phyloP scores from a whole-genome alignment of 2,113 vertebrate species.

The Paramisgurnus dabryanus region DNA sequence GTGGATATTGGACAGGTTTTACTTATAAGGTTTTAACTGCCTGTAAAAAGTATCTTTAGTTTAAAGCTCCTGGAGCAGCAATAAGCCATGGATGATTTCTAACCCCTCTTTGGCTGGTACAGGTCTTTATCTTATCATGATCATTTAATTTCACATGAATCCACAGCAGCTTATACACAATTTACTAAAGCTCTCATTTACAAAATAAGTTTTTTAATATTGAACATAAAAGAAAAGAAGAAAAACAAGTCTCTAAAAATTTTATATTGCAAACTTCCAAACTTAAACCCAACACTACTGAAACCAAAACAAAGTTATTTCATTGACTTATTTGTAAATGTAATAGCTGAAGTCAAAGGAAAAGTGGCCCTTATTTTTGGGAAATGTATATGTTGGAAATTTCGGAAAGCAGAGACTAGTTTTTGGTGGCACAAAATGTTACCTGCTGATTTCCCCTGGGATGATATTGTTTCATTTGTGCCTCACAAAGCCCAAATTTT shows the following conservation, averaged over 20 bases:
- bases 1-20: constrained; percentile 32
- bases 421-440: no score
- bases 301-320: no score
- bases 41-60: constrained; percentile 32
- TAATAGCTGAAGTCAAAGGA: no score
- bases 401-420: no score
- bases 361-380: no score
- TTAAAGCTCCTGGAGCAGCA: constrained; percentile 34
- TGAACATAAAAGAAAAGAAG: constrained; percentile 32
- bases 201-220: constrained; percentile 51
- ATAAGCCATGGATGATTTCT: constrained; percentile 50
- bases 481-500: constrained; percentile 51
- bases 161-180: constrained; percentile 38
- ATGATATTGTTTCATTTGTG: constrained; percentile 27
- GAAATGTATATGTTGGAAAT: no score
- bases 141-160: constrained; percentile 57
- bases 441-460: no score
- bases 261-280: no score
- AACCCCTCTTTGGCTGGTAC: constrained; percentile 26
- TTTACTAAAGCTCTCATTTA: constrained; percentile 47
- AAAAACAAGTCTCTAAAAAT: no score
- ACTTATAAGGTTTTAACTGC: constrained; percentile 45
- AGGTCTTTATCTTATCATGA: constrained; percentile 53
- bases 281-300: no score
- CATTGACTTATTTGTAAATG: no score